Conservation (phyloP, 2,888 invertebrate genomes). For the Rhingia rostrata region DNA sequence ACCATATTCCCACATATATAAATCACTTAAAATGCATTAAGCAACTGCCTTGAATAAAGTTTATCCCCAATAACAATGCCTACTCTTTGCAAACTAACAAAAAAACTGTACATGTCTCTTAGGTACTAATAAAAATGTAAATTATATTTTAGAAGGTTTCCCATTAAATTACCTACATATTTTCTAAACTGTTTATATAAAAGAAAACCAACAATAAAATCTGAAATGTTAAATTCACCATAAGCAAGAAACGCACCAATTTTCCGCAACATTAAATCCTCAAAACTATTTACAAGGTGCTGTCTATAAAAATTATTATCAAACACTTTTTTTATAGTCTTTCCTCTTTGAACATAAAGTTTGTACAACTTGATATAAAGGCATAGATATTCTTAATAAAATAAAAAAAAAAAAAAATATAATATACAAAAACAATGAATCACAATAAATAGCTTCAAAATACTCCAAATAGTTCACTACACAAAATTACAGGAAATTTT, state of each 20-base stretch:
- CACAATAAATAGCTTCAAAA: constrained; percentile 16
- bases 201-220: neutral
- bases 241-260: constrained; percentile 60
- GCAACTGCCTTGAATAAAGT: constrained; percentile 63
- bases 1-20: constrained; percentile 6
- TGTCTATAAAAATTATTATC: constrained; percentile 32
- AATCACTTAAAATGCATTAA: constrained; percentile 43
- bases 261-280: constrained; percentile 44
- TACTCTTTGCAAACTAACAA: constrained; percentile 24
- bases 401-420: constrained; percentile 20
- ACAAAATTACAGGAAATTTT: constrained; percentile 7
- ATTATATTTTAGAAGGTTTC: constrained; percentile 38
- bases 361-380: constrained; percentile 40
- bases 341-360: constrained; percentile 15
- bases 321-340: constrained; percentile 8
- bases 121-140: neutral
- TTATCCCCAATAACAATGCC: constrained; percentile 25
- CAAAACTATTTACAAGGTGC: constrained; percentile 17
- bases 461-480: neutral
- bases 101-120: constrained; percentile 5
- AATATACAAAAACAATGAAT: constrained; percentile 2
- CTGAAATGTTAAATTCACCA: neutral
- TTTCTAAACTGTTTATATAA: neutral
- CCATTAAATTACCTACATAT: neutral
- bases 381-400: constrained; percentile 28